Evolutionary conservation across 2,888 invertebrate species (phyloP).

Genomic region (Melinaea menophilus): DNA sequence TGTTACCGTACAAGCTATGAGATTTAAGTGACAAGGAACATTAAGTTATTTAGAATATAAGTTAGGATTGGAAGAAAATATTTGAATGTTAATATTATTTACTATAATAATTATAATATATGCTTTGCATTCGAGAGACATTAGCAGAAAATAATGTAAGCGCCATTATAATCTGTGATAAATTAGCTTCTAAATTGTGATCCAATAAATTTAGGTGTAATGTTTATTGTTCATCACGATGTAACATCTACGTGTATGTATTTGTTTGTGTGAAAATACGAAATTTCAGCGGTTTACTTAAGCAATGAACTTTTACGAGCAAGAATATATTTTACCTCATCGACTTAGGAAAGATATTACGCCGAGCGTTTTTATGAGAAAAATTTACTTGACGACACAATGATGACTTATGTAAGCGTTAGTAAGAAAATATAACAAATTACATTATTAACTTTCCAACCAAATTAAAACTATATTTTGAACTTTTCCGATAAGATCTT

Average conservation of each 20-base stretch:
- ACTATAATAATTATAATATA: neutral
- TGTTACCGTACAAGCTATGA: conserved; percentile 17
- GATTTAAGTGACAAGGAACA: conserved; percentile 9
- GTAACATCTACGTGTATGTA: conserved; percentile 47
- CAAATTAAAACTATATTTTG: no score
- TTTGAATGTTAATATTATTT: neutral
- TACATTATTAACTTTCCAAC: no score
- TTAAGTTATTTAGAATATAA: neutral
- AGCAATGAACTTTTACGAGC: conserved; percentile 59
- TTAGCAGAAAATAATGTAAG: no score
- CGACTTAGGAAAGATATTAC: conserved; percentile 54
- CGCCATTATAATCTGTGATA: neutral
- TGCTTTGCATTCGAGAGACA: no score
- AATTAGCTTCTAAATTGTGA: neutral
- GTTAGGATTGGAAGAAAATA: neutral
- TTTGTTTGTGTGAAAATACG: conserved; percentile 38
- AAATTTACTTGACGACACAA: conserved; percentile 51
- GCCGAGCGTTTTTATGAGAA: conserved; percentile 53
- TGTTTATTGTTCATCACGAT: conserved; percentile 43
- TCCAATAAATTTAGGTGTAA: no score
- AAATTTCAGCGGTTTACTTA: conserved; percentile 48
- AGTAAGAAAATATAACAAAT: conserved; percentile 13
- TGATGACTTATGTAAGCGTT: conserved; percentile 29
- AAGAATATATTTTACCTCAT: conserved; percentile 63
- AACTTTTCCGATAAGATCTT: no score